Percentiles rank a stretch among this genome's conserved stretches.
phyloP scores from a whole-genome alignment of 2,797 vertebrate genomes.

The Cyprinella venusta region DNA sequence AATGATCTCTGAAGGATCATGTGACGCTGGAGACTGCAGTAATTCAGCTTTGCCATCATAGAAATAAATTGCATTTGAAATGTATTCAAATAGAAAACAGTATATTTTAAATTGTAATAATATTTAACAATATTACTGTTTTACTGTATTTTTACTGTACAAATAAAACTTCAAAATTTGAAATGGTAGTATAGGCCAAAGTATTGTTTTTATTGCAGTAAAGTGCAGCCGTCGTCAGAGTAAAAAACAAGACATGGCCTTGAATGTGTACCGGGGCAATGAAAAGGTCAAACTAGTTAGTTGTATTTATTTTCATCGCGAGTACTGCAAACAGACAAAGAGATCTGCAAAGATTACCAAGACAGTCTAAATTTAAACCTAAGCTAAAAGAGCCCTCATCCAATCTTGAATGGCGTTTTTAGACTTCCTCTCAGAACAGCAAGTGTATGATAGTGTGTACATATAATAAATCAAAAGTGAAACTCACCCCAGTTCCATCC shows the following conservation, averaged over 20 bases:
- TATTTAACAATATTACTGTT: not conserved
- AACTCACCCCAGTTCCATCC: slow-evolving; percentile 91
- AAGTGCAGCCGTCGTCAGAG: not conserved
- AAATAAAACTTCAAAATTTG: not conserved
- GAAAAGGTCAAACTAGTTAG: slow-evolving; percentile 2
- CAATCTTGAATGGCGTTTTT: slow-evolving; percentile 5
- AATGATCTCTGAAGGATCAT: not conserved
- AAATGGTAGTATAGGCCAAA: not conserved
- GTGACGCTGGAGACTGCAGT: not conserved
- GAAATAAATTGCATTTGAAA: not conserved
- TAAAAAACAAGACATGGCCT: not conserved
- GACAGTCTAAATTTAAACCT: slow-evolving; percentile 14
- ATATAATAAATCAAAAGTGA: slow-evolving; percentile 32
- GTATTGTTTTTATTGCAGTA: not conserved
- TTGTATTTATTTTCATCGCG: not conserved
- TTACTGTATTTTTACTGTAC: not conserved
- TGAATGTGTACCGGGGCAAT: slow-evolving; percentile 6
- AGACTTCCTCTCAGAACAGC: not conserved
- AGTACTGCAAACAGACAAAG: not conserved
- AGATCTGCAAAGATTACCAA: slow-evolving; percentile 6
- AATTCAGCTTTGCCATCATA: not conserved
- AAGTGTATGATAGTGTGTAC: not conserved
- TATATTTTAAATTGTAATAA: not conserved
- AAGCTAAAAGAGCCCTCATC: not conserved
- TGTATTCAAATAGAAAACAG: not conserved